A percentile compares a stretch with the other conserved stretches of the same genome.
Conservation (phyloP, 1,140 invertebrate genomes). For the Ridgeia piscesae region DNA sequence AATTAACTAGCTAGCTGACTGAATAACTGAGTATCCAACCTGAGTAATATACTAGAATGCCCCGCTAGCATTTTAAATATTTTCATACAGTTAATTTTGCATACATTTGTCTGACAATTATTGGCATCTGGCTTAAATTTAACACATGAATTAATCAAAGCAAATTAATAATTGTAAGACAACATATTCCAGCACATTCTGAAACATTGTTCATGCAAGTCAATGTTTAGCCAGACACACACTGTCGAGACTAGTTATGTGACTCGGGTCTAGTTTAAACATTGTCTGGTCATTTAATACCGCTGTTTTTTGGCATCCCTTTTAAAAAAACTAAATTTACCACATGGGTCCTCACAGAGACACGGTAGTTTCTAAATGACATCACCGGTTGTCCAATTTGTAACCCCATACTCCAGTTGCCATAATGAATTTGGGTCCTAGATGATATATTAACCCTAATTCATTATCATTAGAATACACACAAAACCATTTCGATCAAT, state of each 20-base stretch:
- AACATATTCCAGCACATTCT: neutral
- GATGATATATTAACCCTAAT: neutral
- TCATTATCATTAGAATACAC: neutral
- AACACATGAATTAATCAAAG: neutral
- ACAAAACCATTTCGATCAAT: neutral
- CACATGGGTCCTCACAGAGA: neutral
- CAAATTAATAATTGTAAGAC: neutral
- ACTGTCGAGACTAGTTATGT: neutral
- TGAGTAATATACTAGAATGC: neutral
- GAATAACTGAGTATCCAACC: neutral
- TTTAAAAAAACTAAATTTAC: neutral
- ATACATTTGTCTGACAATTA: neutral
- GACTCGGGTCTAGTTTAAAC: neutral
- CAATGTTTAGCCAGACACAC: neutral
- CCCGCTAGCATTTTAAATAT: neutral
- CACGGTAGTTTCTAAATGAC: slow-evolving; percentile 24
- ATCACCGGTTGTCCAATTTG: slow-evolving; percentile 25
- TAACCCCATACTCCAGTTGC: slow-evolving; percentile 29
- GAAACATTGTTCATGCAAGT: neutral
- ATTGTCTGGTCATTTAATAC: neutral
- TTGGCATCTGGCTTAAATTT: neutral
- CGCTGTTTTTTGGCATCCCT: neutral
- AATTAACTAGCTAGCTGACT: neutral
- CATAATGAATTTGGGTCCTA: neutral
- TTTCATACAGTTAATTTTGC: neutral